These are phyloP conservation scores for Pipistrellus pipistrellus DNA, from an alignment of 2,797 vertebrate species.

Conservation along the genomic window DNA sequence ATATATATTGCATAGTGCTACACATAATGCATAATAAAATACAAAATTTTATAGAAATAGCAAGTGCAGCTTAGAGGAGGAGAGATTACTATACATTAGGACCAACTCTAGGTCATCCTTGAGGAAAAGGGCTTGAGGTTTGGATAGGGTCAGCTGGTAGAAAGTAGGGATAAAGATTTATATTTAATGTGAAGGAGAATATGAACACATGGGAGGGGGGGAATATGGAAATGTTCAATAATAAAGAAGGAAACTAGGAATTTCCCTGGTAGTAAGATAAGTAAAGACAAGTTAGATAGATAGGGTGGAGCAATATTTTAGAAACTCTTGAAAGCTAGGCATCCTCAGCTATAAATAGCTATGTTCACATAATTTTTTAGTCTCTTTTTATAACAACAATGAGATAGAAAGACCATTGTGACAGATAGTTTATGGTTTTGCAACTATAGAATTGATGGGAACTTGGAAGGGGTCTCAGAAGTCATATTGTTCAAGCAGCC, in stretches of 20 bases:
- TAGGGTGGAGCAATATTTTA: neutral
- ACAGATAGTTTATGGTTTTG: neutral
- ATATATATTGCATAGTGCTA: neutral
- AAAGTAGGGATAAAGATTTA: neutral
- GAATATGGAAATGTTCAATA: neutral
- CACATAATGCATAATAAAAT: neutral
- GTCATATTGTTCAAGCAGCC: neutral
- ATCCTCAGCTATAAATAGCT: neutral
- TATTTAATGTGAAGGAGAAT: neutral
- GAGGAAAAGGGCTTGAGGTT: neutral
- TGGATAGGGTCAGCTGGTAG: neutral
- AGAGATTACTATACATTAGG: neutral
- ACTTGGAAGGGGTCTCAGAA: neutral
- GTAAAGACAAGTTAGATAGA: slow-evolving; percentile 6
- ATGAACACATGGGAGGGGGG: neutral
- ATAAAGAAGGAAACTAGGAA: neutral
- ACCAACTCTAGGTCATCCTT: neutral
- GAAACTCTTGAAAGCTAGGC: neutral
- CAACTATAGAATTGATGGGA: neutral
- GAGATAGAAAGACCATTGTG: neutral
- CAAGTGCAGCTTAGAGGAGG: slow-evolving; percentile 29
- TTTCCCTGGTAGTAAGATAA: neutral
- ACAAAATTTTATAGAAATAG: slow-evolving; percentile 36
- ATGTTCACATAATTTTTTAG: neutral
- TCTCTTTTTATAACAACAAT: slow-evolving; percentile 32